Conservation (phyloP, 2,888 invertebrate species). For the Archaeoteleia sp. region DNA sequence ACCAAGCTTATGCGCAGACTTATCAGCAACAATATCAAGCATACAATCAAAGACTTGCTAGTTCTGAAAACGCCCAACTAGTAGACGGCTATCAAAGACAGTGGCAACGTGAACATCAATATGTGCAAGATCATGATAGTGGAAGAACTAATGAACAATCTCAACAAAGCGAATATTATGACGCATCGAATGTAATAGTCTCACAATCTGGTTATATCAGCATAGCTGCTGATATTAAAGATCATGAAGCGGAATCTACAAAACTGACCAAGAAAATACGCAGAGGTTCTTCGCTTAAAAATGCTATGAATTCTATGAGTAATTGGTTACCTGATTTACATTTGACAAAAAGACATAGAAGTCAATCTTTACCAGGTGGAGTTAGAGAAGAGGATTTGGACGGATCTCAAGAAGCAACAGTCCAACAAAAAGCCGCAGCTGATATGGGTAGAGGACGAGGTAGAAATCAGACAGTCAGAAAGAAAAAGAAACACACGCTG, state of each 20-base stretch:
- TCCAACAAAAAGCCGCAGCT: conserved; percentile 61
- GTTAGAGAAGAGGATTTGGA: conserved; percentile 78
- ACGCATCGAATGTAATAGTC: conserved; percentile 80
- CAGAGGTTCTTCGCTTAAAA: conserved; percentile 83
- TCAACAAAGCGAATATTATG: conserved; percentile 75
- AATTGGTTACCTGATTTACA: conserved; percentile 89
- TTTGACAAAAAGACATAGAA: conserved; percentile 85
- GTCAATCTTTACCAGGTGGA: conserved; percentile 87
- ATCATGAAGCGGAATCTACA: conserved; percentile 76
- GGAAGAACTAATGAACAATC: conserved; percentile 59
- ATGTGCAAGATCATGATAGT: conserved; percentile 63
- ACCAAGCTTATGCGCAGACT: conserved; percentile 68
- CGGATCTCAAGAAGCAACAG: conserved; percentile 58
- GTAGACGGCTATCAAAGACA: conserved; percentile 68
- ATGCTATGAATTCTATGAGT: conserved; percentile 87
- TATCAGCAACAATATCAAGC: conserved; percentile 70
- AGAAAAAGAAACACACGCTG: conserved; percentile 87
- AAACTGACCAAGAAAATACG: conserved; percentile 82
- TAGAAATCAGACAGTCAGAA: conserved; percentile 70
- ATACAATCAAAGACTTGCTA: conserved; percentile 63
- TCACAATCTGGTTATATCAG: conserved; percentile 87
- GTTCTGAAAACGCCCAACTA: conserved; percentile 64
- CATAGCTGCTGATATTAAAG: conserved; percentile 82
- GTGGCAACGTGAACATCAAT: conserved; percentile 69
- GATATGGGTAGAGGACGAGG: conserved; percentile 57